phyloP scores from a whole-genome alignment of 2,113 vertebrate species.

The Pholis gunnellus region DNA sequence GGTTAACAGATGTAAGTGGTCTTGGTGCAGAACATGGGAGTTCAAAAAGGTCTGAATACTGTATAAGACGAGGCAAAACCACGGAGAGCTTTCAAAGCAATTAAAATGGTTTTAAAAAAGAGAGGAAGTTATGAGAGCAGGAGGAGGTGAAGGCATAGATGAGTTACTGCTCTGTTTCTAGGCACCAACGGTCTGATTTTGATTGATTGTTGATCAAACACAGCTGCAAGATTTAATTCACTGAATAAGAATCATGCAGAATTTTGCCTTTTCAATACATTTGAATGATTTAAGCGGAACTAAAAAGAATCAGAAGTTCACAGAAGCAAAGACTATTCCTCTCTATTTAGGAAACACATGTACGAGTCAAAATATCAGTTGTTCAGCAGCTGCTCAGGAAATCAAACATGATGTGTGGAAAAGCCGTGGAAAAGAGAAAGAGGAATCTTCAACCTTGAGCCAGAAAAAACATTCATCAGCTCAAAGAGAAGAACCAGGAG shows the following conservation, averaged over 20 bases:
- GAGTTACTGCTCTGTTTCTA: neutral
- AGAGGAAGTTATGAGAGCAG: neutral
- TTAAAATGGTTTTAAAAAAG: neutral
- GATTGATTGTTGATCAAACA: neutral
- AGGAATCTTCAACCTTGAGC: slow-evolving; percentile 23
- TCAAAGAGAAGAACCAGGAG: slow-evolving; percentile 1
- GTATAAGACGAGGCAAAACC: neutral
- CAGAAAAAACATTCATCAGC: slow-evolving; percentile 39
- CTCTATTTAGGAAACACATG: neutral
- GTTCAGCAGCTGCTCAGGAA: slow-evolving; percentile 38
- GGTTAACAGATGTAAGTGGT: neutral
- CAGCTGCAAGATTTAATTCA: neutral
- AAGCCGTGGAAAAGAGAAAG: slow-evolving; percentile 21
- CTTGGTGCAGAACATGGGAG: neutral
- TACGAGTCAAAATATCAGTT: neutral
- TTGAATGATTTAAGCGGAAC: neutral
- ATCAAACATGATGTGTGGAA: slow-evolving; percentile 15
- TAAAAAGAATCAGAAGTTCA: neutral
- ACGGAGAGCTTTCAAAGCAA: neutral
- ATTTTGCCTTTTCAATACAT: neutral
- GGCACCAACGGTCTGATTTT: neutral
- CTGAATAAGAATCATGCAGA: neutral
- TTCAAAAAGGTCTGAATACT: neutral
- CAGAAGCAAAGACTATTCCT: neutral
- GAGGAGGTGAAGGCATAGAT: neutral